Evolutionary conservation across 2,888 invertebrate species (phyloP).

Genomic region (Eristalinus aeneus): DNA sequence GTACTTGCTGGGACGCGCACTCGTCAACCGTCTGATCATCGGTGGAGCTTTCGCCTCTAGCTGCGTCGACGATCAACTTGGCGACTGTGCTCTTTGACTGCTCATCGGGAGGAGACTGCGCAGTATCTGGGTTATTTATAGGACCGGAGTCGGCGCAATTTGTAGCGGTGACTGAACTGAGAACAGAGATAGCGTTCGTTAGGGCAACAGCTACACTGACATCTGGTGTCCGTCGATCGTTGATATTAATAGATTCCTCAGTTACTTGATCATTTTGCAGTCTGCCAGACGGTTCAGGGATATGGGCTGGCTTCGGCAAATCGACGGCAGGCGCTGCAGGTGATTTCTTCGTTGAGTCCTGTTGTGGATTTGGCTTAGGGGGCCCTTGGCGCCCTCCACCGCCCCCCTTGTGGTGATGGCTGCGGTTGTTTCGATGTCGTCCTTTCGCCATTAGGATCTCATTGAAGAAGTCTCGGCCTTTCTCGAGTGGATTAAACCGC

Average conservation of each 20-base stretch:
- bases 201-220: slow-evolving; percentile 55
- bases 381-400: slow-evolving; percentile 4
- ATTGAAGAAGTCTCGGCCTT: slow-evolving; percentile 77
- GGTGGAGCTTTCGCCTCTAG: slow-evolving; percentile 39
- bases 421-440: slow-evolving; percentile 79
- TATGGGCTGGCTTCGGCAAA: slow-evolving; percentile 13
- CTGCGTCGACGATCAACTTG: slow-evolving; percentile 44
- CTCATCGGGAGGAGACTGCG: slow-evolving; percentile 52
- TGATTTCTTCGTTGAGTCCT: slow-evolving; percentile 29
- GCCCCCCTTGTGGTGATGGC: slow-evolving; percentile 70
- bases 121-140: slow-evolving; percentile 47
- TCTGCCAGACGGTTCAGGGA: slow-evolving; percentile 46
- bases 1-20: slow-evolving; percentile 47
- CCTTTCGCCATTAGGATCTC: slow-evolving; percentile 80
- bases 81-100: slow-evolving; percentile 38
- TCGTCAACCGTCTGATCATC: slow-evolving; percentile 54
- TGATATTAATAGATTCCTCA: slow-evolving; percentile 60
- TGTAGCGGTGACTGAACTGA: slow-evolving; percentile 23
- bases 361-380: background rate
- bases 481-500: slow-evolving; percentile 75
- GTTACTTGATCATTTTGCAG: slow-evolving; percentile 60
- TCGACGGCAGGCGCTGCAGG: slow-evolving; percentile 11
- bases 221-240: slow-evolving; percentile 41
- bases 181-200: slow-evolving; percentile 30
- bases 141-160: slow-evolving; percentile 58